A percentile compares a stretch with the other conserved stretches of the same genome.
Conservation (phyloP, 2,797 vertebrate species). For the Mergus octosetaceus region DNA sequence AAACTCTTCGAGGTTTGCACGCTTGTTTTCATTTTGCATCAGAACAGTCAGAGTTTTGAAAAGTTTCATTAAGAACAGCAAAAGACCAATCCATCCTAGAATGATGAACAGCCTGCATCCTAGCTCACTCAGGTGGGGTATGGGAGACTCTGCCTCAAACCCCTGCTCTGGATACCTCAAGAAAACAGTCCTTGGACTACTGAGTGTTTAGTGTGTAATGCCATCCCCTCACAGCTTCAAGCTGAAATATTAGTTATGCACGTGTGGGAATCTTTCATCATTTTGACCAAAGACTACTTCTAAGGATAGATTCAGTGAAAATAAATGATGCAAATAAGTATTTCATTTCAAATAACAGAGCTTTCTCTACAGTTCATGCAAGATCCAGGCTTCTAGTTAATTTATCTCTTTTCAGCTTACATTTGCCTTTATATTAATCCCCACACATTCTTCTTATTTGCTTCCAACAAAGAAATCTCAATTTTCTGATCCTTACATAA, state of each 20-base stretch:
- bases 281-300: neutral
- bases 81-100: neutral
- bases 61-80: neutral
- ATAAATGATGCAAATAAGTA: neutral
- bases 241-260: neutral
- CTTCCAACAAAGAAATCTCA: neutral
- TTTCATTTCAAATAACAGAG: neutral
- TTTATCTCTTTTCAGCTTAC: neutral
- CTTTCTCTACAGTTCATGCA: neutral
- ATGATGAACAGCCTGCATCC: neutral
- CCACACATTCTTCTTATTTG: neutral
- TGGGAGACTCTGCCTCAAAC: neutral
- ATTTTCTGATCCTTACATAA: neutral
- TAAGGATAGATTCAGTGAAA: neutral
- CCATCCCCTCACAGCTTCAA: neutral
- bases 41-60: neutral
- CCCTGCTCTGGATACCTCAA: neutral
- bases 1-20: neutral
- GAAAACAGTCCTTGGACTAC: neutral
- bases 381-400: neutral
- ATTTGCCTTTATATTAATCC: neutral
- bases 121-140: rapidly evolving
- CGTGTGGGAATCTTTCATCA: neutral
- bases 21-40: conserved; percentile 34
- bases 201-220: neutral